Base-by-base conservation (phyloP, 2,113 vertebrate species). In the Cygnus atratus region DNA sequence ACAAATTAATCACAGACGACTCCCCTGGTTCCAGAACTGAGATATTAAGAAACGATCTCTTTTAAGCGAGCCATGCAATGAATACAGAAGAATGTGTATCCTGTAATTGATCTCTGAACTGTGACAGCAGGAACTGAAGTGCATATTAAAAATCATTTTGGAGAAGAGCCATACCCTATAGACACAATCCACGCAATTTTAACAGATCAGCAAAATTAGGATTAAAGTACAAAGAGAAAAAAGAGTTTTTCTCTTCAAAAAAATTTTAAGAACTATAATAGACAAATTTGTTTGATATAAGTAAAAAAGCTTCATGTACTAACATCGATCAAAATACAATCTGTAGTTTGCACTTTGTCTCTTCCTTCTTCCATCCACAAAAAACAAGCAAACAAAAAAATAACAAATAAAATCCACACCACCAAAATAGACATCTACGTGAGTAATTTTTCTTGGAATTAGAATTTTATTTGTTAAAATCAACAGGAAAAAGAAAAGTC, bases 381-480 rank as follows among this genome's bases (percentile, higher is more conserved):
- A 20, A 48, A 48, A 48, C 20, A 48, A 48, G 21, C 20, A 73
- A 52, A 50, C 48, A 50, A 10, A 18, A 17, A 63, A 41, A 46
- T 46, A 46, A 48, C 10, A 48, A 46, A 48, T 5, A 48, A 48
- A 48, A 48, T 48, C 28, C 39, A 12, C 18, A 41, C 39, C 35
- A 52, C 72, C 5, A 91, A 94, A 92, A 75, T 65, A 97, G 88
- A 80, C 62, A 96, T 39, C 74, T 6, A 66, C 85, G 88, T 15
- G 1, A 94, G 78, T 59, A n/a, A 81, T 76, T 44, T 83, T 66
- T 68, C 86, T 83, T 25, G 83, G 65, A 76, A 94, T 61, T 61
- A 84, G 89, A 89, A 88, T 87, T 94, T 88, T 96, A 94, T 92
- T 95, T 96, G 92, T 68, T 75, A 43, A 31, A 72, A 90, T 62